Evolutionary conservation across 2,113 vertebrate genomes (phyloP).

Genomic region (Antigone vipio): DNA sequence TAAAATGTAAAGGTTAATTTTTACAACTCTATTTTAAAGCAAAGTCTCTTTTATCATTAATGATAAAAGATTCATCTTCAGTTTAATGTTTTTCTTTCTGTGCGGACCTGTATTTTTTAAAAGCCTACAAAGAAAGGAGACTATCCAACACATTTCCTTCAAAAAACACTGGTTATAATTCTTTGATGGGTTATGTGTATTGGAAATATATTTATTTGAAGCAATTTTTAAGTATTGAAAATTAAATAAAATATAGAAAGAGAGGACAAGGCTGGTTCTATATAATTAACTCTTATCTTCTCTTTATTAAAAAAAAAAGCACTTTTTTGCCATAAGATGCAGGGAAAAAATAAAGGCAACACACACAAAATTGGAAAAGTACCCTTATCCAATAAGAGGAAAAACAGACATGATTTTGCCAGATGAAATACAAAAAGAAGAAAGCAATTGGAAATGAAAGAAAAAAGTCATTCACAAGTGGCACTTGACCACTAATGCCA

Average conservation of each 20-base stretch:
- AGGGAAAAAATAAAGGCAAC: background rate
- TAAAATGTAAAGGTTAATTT: background rate
- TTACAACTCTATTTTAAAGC: background rate
- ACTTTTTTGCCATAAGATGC: background rate
- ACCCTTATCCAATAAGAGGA: background rate
- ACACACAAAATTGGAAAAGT: background rate
- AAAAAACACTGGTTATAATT: background rate
- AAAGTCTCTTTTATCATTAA: background rate
- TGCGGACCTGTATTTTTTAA: background rate
- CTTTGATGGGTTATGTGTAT: background rate
- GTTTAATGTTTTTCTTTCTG: background rate
- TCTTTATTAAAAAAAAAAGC: background rate
- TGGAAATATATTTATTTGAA: background rate
- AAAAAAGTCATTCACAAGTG: background rate
- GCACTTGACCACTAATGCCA: background rate
- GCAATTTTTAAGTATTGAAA: background rate
- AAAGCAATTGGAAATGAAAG: background rate
- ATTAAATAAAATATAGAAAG: background rate
- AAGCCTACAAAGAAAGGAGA: background rate
- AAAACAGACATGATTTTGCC: background rate
- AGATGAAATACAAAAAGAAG: background rate
- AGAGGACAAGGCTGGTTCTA: background rate
- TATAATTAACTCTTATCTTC: rapidly evolving
- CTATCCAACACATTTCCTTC: background rate
- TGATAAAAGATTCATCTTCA: background rate